phyloP scores from a whole-genome alignment of 2,113 vertebrate species.

The Crotalus horridus region DNA sequence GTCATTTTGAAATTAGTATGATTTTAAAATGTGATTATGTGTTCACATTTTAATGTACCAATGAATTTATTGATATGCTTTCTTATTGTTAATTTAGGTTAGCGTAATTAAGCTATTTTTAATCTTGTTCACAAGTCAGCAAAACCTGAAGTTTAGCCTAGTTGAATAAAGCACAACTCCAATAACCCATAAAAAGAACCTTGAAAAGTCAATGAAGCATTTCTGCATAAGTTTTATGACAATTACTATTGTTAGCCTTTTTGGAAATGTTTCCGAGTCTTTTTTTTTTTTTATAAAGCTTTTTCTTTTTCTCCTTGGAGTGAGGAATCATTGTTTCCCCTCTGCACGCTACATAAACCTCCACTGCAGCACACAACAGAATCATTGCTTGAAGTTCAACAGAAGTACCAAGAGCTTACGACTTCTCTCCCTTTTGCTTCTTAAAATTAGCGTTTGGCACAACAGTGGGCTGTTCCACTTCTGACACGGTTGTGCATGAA shows the following conservation, averaged over 20 bases:
- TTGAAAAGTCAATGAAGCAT: neutral
- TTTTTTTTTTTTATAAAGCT: neutral
- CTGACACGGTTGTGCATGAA: slow-evolving; percentile 37
- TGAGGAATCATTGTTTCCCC: neutral
- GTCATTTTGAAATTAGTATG: neutral
- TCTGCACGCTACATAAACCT: neutral
- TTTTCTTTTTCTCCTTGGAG: neutral
- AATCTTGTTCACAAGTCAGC: neutral
- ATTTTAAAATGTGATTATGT: neutral
- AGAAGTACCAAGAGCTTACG: neutral
- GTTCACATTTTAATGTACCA: neutral
- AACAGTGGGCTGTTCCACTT: slow-evolving; percentile 32
- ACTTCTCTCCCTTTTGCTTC: slow-evolving; percentile 17
- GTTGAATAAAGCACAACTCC: neutral
- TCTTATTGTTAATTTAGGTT: neutral
- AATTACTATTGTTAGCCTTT: neutral
- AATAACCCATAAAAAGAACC: neutral
- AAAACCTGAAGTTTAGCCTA: neutral
- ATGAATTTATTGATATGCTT: neutral
- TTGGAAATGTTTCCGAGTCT: neutral
- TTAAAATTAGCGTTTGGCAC: slow-evolving; percentile 36
- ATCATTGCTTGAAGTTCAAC: slow-evolving; percentile 20
- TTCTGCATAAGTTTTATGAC: no score
- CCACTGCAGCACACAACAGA: neutral
- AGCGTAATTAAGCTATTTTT: neutral